Evolutionary conservation across 2,888 invertebrate genomes (phyloP).

Genomic region (Villa cingulata): DNA sequence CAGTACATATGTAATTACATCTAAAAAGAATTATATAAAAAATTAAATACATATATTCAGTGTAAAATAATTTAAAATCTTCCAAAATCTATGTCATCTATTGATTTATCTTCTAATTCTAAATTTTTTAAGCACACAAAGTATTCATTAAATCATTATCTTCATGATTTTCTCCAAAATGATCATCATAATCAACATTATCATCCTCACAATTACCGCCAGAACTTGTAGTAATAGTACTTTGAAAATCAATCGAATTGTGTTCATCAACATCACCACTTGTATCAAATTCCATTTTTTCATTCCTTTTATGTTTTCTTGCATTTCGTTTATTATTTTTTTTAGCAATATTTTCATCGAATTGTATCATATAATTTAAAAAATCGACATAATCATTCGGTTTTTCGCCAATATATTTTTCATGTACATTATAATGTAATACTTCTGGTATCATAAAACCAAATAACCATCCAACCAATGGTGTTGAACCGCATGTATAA

Average conservation of each 20-base stretch:
- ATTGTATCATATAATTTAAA: slow-evolving; percentile 39
- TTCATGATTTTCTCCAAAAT: background rate
- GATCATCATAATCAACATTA: no score
- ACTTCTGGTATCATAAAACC: slow-evolving; percentile 78
- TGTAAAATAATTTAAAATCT: no score
- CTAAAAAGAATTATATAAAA: no score
- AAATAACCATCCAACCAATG: slow-evolving; percentile 85
- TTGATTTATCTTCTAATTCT: background rate
- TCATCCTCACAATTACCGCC: no score
- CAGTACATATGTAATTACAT: no score
- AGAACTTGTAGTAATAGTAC: no score
- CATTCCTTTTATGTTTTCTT: background rate
- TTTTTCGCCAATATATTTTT: slow-evolving; percentile 30
- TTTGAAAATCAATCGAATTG: no score
- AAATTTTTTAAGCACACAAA: background rate
- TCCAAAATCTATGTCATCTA: no score
- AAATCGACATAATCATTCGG: slow-evolving; percentile 41
- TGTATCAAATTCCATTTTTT: no score
- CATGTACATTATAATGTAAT: slow-evolving; percentile 29
- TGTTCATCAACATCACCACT: no score
- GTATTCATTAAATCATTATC: background rate
- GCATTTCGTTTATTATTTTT: slow-evolving; percentile 2
- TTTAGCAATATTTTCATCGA: slow-evolving; percentile 31
- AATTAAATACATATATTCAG: no score
- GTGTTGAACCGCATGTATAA: slow-evolving; percentile 67